Percentiles rank a stretch among this genome's conserved stretches.
phyloP scores from a whole-genome alignment of 1,140 invertebrate genomes.

The Condylostylus longicornis region DNA sequence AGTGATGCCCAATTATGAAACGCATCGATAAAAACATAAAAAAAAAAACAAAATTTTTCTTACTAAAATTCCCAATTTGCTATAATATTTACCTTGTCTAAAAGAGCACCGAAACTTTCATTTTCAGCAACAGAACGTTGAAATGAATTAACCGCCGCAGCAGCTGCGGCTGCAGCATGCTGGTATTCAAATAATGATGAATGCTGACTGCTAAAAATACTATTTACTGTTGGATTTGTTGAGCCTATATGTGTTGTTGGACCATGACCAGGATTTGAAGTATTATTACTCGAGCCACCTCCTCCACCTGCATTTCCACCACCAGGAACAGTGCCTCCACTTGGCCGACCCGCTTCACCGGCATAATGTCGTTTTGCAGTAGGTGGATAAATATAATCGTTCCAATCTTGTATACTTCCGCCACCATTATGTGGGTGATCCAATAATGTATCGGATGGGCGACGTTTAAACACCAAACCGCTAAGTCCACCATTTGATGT shows the following conservation, averaged over 20 bases:
- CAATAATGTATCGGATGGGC: constrained; percentile 28
- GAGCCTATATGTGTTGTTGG: no score
- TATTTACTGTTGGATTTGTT: constrained; percentile 1
- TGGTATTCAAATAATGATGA: no score
- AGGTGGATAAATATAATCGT: constrained; percentile 22
- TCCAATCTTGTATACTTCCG: constrained; percentile 29
- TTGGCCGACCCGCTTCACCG: constrained; percentile 13
- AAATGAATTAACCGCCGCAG: no score
- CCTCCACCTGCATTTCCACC: constrained; percentile 11
- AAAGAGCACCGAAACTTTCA: constrained; percentile 9
- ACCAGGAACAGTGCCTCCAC: constrained; percentile 15
- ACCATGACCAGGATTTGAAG: no score
- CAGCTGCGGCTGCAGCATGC: no score
- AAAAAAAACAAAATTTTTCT: not conserved
- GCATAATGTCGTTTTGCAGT: constrained; percentile 11
- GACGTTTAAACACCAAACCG: constrained; percentile 21
- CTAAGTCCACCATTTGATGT: constrained; percentile 7
- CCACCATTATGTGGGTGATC: constrained; percentile 22
- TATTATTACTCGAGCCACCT: no score
- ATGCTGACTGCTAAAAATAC: constrained; percentile 2
- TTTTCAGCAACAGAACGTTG: constrained; percentile 7
- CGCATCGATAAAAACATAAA: not conserved
- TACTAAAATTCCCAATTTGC: no score
- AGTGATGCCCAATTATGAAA: no score
- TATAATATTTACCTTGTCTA: constrained; percentile 10